phyloP scores from a whole-genome alignment of 2,797 vertebrate genomes.

The Sandelia bainsii region DNA sequence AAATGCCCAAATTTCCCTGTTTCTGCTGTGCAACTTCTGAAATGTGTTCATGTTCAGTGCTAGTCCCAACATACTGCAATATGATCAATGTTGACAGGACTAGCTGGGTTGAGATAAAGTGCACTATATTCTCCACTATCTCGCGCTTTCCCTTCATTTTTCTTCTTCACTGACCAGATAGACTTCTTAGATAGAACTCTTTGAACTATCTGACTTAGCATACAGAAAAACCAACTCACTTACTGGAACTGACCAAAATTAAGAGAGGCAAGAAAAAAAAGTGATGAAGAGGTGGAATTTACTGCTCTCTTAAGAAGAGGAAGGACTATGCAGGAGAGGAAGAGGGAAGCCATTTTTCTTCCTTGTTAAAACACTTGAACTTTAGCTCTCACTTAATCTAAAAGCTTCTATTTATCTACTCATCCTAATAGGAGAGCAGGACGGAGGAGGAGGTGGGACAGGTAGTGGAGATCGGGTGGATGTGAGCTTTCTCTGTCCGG shows the following conservation, averaged over 20 bases:
- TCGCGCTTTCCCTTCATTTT: slow-evolving; percentile 59
- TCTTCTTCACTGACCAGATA: slow-evolving; percentile 65
- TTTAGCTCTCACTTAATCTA: slow-evolving; percentile 49
- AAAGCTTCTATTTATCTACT: slow-evolving; percentile 53
- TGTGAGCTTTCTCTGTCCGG: slow-evolving; percentile 45
- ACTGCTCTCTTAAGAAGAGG: neutral
- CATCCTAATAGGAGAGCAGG: slow-evolving; percentile 42
- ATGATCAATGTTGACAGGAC: slow-evolving; percentile 73
- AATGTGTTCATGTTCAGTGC: slow-evolving; percentile 36
- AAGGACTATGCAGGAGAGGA: slow-evolving; percentile 8
- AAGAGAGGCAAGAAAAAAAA: slow-evolving; percentile 17
- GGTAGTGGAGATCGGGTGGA: slow-evolving; percentile 46
- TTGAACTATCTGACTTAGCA: slow-evolving; percentile 65
- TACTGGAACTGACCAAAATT: slow-evolving; percentile 66
- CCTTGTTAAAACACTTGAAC: slow-evolving; percentile 61
- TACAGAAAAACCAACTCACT: slow-evolving; percentile 45
- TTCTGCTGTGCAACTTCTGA: slow-evolving; percentile 46
- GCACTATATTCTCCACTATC: slow-evolving; percentile 47
- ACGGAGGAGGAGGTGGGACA: slow-evolving; percentile 34
- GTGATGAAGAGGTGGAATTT: slow-evolving; percentile 30
- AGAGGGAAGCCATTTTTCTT: slow-evolving; percentile 39
- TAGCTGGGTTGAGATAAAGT: slow-evolving; percentile 60
- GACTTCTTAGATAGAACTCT: slow-evolving; percentile 70
- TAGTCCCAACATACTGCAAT: slow-evolving; percentile 49
- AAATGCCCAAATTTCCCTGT: slow-evolving; percentile 19